Evolutionary conservation across 2,113 vertebrate genomes (phyloP).

Genomic region (Otolemur garnettii): DNA sequence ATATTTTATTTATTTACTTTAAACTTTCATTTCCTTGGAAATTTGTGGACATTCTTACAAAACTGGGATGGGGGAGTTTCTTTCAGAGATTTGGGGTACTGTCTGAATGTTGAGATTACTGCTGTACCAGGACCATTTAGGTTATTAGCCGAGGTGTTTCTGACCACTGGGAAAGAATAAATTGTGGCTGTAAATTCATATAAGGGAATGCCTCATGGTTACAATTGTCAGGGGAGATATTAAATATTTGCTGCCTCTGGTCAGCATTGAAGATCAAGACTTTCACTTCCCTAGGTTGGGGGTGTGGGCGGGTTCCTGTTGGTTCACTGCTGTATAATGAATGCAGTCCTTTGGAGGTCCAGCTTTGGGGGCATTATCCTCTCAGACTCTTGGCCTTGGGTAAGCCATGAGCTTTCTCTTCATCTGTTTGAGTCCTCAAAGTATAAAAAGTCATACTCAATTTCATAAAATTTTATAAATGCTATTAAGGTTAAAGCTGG

Average conservation of each 20-base stretch:
- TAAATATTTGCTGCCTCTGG: background rate
- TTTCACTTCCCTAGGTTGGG: background rate
- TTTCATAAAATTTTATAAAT: background rate
- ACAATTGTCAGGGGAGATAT: background rate
- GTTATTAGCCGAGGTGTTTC: background rate
- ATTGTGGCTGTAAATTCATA: background rate
- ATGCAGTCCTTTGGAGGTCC: background rate
- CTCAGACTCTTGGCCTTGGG: background rate
- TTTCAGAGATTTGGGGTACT: background rate
- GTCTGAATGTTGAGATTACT: too few relatives aligned
- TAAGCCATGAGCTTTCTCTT: background rate
- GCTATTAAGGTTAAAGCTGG: background rate
- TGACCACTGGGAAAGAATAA: background rate
- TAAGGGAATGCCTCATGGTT: background rate
- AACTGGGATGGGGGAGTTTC: background rate
- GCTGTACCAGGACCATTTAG: background rate
- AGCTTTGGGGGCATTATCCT: background rate
- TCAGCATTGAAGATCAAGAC: background rate
- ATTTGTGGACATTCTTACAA: background rate
- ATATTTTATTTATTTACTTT: background rate
- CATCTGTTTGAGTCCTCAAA: background rate
- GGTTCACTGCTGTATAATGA: background rate
- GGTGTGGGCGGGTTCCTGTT: background rate
- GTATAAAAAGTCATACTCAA: background rate
- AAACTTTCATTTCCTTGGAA: background rate